These are phyloP conservation scores for Echeneis naucrates DNA, from an alignment of 2,797 vertebrate genomes.

Conservation along the genomic window DNA sequence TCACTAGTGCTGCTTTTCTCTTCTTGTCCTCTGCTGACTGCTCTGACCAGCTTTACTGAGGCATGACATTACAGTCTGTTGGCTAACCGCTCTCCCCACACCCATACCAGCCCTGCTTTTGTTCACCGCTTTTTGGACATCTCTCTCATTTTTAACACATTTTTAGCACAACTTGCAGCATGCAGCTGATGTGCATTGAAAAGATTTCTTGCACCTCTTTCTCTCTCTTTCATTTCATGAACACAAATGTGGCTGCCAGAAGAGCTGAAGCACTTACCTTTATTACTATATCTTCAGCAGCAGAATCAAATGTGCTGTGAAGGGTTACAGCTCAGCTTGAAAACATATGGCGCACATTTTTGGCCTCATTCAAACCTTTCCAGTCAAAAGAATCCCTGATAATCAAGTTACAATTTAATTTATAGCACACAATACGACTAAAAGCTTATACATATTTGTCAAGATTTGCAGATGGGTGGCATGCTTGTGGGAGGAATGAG, in stretches of 20 bases:
- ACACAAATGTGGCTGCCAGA: slow-evolving; percentile 4
- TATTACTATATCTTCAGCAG: slow-evolving; percentile 8
- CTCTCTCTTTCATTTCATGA: slow-evolving; percentile 2
- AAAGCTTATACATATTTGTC: not conserved
- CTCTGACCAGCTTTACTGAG: slow-evolving; percentile 56
- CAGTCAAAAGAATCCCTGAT: not conserved
- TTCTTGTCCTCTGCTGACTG: slow-evolving; percentile 38
- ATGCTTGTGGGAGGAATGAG: no score
- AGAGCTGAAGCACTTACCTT: slow-evolving; percentile 9
- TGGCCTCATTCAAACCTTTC: not conserved
- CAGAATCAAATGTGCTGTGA: not conserved
- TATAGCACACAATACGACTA: not conserved
- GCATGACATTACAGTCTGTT: slow-evolving; percentile 61
- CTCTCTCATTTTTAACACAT: slow-evolving; percentile 34
- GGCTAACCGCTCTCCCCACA: slow-evolving; percentile 23
- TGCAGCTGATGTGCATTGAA: slow-evolving; percentile 7
- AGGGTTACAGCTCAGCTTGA: not conserved
- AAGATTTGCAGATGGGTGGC: not conserved
- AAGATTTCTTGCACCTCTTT: not conserved
- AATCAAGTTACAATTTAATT: not conserved
- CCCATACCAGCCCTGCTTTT: slow-evolving; percentile 37
- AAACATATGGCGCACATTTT: not conserved
- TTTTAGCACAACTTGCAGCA: slow-evolving; percentile 21
- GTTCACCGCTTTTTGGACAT: slow-evolving; percentile 48
- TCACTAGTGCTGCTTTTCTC: slow-evolving; percentile 36